Evolutionary conservation across 2,113 vertebrate species (phyloP).

Genomic region (Onychostoma macrolepis): DNA sequence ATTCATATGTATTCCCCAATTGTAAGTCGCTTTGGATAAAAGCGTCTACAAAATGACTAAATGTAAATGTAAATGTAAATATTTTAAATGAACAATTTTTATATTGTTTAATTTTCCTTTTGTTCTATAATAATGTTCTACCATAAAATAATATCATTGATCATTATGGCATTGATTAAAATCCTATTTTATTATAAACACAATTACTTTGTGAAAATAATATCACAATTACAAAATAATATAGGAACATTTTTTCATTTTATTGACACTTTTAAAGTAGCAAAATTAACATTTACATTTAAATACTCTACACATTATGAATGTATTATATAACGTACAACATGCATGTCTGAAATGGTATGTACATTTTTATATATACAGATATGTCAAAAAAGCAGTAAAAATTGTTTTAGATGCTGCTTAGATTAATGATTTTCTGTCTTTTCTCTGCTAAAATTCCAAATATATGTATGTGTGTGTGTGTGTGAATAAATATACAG

Average conservation of each 20-base stretch:
- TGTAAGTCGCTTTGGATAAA: too few species aligned
- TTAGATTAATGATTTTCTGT: slow-evolving; percentile 20
- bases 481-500: slow-evolving; percentile 54
- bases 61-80: too few species aligned
- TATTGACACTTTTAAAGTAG: slow-evolving; percentile 71
- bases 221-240: neutral
- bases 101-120: neutral
- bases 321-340: slow-evolving; percentile 59
- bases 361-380: slow-evolving; percentile 60
- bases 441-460: slow-evolving; percentile 20
- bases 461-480: neutral
- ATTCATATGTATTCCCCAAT: too few species aligned
- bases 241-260: slow-evolving; percentile 59
- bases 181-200: neutral
- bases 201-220: neutral
- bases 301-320: slow-evolving; percentile 78
- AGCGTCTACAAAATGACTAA: too few species aligned
- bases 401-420: neutral
- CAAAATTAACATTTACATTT: slow-evolving; percentile 70
- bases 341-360: slow-evolving; percentile 70
- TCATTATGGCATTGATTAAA: neutral
- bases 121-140: neutral
- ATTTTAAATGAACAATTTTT: neutral
- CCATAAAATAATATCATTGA: neutral
- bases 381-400: slow-evolving; percentile 18